Evolutionary conservation across 2,113 vertebrate genomes (phyloP).

Genomic region (Sylvia atricapilla): DNA sequence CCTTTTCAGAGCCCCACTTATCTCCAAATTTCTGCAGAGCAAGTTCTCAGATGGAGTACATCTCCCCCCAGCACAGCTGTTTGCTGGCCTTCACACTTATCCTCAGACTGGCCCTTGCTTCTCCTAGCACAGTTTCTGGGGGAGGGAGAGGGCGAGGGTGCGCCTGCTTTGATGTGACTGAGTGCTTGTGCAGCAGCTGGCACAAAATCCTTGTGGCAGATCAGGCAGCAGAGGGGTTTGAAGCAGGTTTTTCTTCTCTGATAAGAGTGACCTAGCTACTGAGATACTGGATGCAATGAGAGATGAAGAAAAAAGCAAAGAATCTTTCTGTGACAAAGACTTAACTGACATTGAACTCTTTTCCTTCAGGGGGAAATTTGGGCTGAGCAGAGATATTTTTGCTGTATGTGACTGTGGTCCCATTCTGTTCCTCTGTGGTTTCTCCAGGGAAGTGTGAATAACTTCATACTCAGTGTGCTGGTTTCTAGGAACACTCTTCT

Average conservation of each 20-base stretch:
- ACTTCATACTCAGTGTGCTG: neutral
- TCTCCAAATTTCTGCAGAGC: neutral
- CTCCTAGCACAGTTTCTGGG: neutral
- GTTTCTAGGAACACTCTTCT: slow-evolving; percentile 48
- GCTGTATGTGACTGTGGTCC: neutral
- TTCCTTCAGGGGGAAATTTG: neutral
- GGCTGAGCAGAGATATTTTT: neutral
- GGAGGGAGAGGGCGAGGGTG: neutral
- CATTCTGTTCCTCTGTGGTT: slow-evolving; percentile 3
- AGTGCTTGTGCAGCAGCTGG: neutral
- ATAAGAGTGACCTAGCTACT: neutral
- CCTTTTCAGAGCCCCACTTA: neutral
- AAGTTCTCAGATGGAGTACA: neutral
- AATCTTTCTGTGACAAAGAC: neutral
- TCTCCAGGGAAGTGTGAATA: slow-evolving; percentile 14
- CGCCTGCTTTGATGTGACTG: neutral
- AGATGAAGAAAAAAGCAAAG: neutral
- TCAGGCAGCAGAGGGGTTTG: neutral
- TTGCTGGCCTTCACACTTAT: neutral
- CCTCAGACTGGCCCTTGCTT: neutral
- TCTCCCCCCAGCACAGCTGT: neutral
- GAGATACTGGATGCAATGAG: neutral
- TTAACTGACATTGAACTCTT: neutral
- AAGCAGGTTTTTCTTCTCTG: neutral
- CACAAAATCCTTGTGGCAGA: neutral